Evolutionary conservation across 2,113 vertebrate genomes (phyloP).

Genomic region (Hippocampus barbouri): DNA sequence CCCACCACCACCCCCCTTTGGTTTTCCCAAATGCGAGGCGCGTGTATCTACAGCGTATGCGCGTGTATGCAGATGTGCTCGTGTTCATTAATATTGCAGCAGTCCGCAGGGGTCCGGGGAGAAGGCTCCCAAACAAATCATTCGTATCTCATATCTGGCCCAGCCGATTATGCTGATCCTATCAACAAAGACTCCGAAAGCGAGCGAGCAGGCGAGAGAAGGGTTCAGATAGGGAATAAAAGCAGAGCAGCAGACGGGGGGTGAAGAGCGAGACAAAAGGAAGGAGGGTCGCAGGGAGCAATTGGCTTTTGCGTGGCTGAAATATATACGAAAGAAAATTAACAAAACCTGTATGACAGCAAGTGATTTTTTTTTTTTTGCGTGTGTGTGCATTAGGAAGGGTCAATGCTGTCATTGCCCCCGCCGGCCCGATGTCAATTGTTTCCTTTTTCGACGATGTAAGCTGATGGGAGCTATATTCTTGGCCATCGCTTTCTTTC

Average conservation of each 20-base stretch:
- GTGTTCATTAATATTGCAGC: conserved; percentile 27
- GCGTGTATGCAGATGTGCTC: conserved; percentile 11
- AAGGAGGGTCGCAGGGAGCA: conserved; percentile 37
- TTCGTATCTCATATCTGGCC: conserved; percentile 44
- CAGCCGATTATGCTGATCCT: conserved; percentile 52
- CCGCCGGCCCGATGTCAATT: conserved; percentile 23
- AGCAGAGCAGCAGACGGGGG: neutral
- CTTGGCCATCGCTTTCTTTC: conserved; percentile 32
- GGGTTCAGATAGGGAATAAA: neutral
- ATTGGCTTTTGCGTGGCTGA: conserved; percentile 43
- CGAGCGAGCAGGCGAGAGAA: neutral
- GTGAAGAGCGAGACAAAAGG: conserved; percentile 41
- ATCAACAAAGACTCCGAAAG: conserved; percentile 34
- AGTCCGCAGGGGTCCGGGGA: conserved; percentile 29
- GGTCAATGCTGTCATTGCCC: conserved; percentile 33
- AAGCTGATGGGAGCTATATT: conserved; percentile 7
- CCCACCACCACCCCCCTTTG: neutral
- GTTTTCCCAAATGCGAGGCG: conserved; percentile 3
- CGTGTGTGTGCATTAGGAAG: conserved; percentile 33
- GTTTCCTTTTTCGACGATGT: conserved; percentile 44
- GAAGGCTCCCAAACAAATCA: conserved; percentile 43
- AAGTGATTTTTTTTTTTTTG: conserved; percentile 16
- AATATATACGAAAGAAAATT: conserved; percentile 58
- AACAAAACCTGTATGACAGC: conserved; percentile 45
- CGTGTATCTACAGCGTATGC: neutral